Evolutionary conservation across 2,888 invertebrate genomes (phyloP), one percentile per base, ranked within the genome.

Genomic region (Hoplodrina ambigua): DNA sequence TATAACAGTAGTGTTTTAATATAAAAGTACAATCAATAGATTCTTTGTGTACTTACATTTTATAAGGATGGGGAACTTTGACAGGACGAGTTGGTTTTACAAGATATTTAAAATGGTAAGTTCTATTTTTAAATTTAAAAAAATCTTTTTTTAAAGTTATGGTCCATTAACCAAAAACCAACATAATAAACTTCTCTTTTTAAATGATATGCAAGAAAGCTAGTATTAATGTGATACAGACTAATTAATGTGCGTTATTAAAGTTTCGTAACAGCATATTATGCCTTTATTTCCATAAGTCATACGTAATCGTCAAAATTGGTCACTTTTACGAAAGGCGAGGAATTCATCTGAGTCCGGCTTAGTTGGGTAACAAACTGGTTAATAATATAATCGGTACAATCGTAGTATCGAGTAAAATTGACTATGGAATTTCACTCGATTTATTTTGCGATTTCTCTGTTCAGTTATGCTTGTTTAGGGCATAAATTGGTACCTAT

Each of bases 41-140:
- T 89, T 88, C 85, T 90, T 88, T 87, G 84, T 89, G 85, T 85
- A 82, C 78, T 83, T 86, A 80, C 60, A 54, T 84, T 86, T 87
- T 86, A 83, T 86, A 83, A 91, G 88, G 85, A 95, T 95, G 95
- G 94, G 94, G 88, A 92, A 88, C 86, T 90, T 89, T 86, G 92
- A 92, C 84, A 90, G 92, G 89, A 92, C 89, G 89, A 93, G 89
- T 87, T 87, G 87, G 83, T 81, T 86, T 71, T 78, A 85, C 82
- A 83, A 84, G 75, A 84, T 90, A 88, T 88, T 92, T 73, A 95
- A 93, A 91, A 95, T 95, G 95, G 95, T 95, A 89, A 94, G 95
- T 90, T 80, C 46, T 61, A 58, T 61, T 75, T 78, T 79, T 33
- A 62, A 69, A 11, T 41, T 33, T 10, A n/a, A 54, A 57, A 49